Base-by-base conservation (phyloP, 2,888 invertebrate species). In the Hemithea aestivaria region DNA sequence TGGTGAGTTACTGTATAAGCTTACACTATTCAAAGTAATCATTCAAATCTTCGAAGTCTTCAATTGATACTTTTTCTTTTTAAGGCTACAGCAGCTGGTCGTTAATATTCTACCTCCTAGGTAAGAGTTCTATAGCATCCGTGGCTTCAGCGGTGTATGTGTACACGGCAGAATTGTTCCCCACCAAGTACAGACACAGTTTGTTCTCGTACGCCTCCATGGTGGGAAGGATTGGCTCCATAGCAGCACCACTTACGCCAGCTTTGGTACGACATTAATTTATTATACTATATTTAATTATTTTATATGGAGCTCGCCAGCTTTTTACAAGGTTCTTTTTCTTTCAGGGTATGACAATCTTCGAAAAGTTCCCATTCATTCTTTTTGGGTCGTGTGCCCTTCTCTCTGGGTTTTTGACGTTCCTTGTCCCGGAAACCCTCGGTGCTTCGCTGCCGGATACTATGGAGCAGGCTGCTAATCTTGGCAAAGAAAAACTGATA, bases 401-500 rank as follows among this genome's bases (percentile, higher is more conserved):
- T 16, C 45, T 85, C 10, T 83, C 89, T 45, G 93, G 89, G 0
- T 90, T 90, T 50, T 90, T 92, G 0, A 91, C 90, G 8, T 91
- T 88, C 91, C 92, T 77, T 90, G 91, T 48, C 91, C 87, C 8
- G 90, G 84, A 1, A 76, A 72, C 23, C 71, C 71, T 7, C 60
- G 35, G 49, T 77, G 76, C 21, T 77, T 83, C 80, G 43, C 67
- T 91, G 65, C 91, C 91, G 0, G 88, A 90, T 48, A 90, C 90
- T 6, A 73, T 91, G 26, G 83, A 81, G 6, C 89, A 91, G 41
- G 90, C 91, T 0, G 83, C 89, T 22, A 64, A 65, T 0, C 52
- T 84, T 3, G 80, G 77, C 7, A 8, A 29, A 25, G 2, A 28
- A 20, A 6, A 16, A 28, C 2, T 4, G 5, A 16, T 16, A 16